Percentiles rank a stretch among this genome's conserved stretches.
These are phyloP conservation scores for Plebejus melissa DNA, from an alignment of 2,888 invertebrate species.

Conservation along the genomic window DNA sequence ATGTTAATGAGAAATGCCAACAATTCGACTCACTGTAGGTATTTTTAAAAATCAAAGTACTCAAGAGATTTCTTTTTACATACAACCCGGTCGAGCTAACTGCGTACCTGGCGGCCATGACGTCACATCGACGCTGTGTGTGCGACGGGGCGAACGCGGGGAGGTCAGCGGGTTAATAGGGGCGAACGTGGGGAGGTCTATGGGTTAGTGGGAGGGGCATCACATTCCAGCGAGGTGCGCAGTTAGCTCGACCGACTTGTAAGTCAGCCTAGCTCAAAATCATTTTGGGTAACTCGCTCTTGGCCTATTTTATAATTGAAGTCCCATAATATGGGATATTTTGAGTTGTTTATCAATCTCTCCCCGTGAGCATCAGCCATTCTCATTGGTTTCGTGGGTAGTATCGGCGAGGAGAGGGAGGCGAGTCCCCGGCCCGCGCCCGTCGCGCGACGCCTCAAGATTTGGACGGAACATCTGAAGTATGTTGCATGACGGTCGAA, in stretches of 20 bases:
- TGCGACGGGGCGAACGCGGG: too few species aligned
- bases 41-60: too few species aligned
- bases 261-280: neutral
- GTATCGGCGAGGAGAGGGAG: conserved; percentile 45
- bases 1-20: too few species aligned
- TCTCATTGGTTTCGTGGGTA: conserved; percentile 52
- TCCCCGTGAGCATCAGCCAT: conserved; percentile 42
- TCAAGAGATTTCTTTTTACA: neutral
- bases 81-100: too few species aligned
- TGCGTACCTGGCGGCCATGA: too few species aligned
- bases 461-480: conserved; percentile 69
- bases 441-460: conserved; percentile 63
- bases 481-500: conserved; percentile 52
- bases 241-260: too few species aligned
- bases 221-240: too few species aligned
- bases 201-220: too few species aligned
- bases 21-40: too few species aligned
- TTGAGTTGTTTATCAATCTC: conserved; percentile 39
- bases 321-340: neutral
- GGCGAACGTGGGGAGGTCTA: too few species aligned
- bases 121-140: too few species aligned
- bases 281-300: neutral
- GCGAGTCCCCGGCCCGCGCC: conserved; percentile 46
- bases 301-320: neutral
- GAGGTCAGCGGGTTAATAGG: too few species aligned